phyloP scores from a whole-genome alignment of 1,140 invertebrate species.

The Zaprionus taronus region DNA sequence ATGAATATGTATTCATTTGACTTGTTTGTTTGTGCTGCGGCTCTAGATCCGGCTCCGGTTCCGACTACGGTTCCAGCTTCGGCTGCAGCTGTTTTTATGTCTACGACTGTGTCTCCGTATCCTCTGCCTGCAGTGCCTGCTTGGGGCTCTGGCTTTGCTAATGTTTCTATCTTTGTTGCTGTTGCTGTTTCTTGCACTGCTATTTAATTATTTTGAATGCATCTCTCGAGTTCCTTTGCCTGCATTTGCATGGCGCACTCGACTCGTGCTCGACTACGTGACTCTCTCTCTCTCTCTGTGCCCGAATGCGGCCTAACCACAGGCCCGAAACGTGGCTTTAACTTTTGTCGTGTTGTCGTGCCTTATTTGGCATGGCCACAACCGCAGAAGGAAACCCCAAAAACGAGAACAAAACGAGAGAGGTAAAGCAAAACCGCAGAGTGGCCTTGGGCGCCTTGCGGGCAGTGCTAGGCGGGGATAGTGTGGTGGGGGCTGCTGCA shows the following conservation, averaged over 20 bases:
- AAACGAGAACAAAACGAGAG: slow-evolving; percentile 30
- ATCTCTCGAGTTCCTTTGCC: slow-evolving; percentile 44
- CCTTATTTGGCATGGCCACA: slow-evolving; percentile 54
- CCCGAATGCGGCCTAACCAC: slow-evolving; percentile 46
- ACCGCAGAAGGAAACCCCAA: slow-evolving; percentile 28
- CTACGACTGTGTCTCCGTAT: slow-evolving; percentile 4
- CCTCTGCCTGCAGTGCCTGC: background rate
- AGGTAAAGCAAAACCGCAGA: slow-evolving; percentile 33
- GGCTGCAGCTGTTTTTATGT: background rate
- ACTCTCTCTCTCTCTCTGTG: slow-evolving; percentile 27
- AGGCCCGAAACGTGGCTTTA: slow-evolving; percentile 51
- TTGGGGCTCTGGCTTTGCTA: background rate
- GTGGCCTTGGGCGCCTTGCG: slow-evolving; percentile 5
- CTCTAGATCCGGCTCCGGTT: background rate
- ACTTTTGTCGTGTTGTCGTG: slow-evolving; percentile 45
- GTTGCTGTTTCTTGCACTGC: slow-evolving; percentile 6
- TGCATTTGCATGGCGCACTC: slow-evolving; percentile 64
- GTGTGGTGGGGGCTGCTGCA: too few species aligned
- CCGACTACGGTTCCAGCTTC: background rate
- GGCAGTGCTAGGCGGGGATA: background rate
- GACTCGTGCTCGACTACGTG: slow-evolving; percentile 38
- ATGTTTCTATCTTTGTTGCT: background rate
- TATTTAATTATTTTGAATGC: slow-evolving; percentile 75
- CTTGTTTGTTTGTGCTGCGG: slow-evolving; percentile 39
- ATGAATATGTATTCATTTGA: slow-evolving; percentile 25